Percentiles rank a stretch among this genome's conserved stretches.
Evolutionary conservation across 2,888 invertebrate genomes (phyloP).

Genomic region (Microctonus brassicae): DNA sequence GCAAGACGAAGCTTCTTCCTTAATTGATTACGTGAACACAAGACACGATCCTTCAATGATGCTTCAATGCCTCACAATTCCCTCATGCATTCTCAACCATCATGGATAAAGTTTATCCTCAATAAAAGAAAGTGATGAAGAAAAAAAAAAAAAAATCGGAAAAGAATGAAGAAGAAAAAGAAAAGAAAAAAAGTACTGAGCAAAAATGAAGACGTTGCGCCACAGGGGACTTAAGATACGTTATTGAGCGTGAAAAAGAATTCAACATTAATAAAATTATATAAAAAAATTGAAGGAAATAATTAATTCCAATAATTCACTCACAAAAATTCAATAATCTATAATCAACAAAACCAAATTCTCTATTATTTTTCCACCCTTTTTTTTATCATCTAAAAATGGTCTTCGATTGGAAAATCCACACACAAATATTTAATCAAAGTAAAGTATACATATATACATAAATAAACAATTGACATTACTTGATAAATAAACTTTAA

Average conservation of each 20-base stretch:
- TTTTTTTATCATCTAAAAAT: not conserved
- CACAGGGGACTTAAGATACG: not conserved
- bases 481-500: conserved; percentile 5
- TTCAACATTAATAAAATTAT: not conserved
- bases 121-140: not conserved
- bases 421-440: not conserved
- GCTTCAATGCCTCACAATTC: not conserved
- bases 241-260: not conserved
- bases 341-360: not conserved
- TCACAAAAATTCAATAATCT: not conserved
- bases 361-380: not conserved
- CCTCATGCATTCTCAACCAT: not conserved
- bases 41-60: not conserved
- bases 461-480: not conserved
- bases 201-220: not conserved
- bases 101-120: not conserved
- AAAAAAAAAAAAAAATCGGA: too few relatives aligned
- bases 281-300: not conserved
- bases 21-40: not conserved
- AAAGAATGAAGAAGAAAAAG: not conserved
- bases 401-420: not conserved
- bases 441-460: not conserved
- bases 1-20: not conserved
- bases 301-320: not conserved
- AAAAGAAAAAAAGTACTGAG: not conserved